These are phyloP conservation scores for Isichthys henryi DNA, from an alignment of 2,113 vertebrate genomes.

Conservation along the genomic window DNA sequence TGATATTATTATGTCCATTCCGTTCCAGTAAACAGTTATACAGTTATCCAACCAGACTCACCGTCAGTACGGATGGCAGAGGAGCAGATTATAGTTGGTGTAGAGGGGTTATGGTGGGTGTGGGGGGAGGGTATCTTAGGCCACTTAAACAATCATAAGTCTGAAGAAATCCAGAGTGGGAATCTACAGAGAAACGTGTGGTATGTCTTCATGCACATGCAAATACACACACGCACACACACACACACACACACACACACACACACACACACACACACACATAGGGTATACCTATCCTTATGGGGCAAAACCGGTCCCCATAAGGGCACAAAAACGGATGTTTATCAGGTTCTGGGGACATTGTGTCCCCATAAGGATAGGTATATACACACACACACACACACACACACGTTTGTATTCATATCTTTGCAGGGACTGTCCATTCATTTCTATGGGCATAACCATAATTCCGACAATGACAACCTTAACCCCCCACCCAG, in stretches of 20 bases:
- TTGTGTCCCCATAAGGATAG: too few relatives aligned
- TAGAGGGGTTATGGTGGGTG: neutral
- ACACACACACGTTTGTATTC: too few relatives aligned
- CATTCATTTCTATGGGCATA: neutral
- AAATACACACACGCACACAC: neutral
- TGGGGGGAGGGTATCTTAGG: too few relatives aligned
- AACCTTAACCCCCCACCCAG: neutral
- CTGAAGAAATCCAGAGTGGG: neutral
- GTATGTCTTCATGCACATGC: neutral
- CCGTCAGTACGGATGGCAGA: neutral
- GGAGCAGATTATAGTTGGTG: neutral
- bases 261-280: neutral
- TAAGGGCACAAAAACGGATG: too few relatives aligned
- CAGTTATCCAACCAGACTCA: neutral
- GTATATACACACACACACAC: neutral
- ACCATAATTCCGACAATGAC: neutral
- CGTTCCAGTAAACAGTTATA: neutral
- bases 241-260: neutral
- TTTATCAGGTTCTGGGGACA: too few relatives aligned
- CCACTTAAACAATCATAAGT: too few relatives aligned
- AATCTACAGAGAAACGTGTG: neutral
- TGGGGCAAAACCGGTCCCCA: too few relatives aligned
- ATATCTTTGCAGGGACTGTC: too few relatives aligned
- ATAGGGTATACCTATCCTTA: too few relatives aligned
- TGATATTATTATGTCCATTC: neutral